phyloP scores from a whole-genome alignment of 2,888 invertebrate genomes.

The Priocnemis perturbator region DNA sequence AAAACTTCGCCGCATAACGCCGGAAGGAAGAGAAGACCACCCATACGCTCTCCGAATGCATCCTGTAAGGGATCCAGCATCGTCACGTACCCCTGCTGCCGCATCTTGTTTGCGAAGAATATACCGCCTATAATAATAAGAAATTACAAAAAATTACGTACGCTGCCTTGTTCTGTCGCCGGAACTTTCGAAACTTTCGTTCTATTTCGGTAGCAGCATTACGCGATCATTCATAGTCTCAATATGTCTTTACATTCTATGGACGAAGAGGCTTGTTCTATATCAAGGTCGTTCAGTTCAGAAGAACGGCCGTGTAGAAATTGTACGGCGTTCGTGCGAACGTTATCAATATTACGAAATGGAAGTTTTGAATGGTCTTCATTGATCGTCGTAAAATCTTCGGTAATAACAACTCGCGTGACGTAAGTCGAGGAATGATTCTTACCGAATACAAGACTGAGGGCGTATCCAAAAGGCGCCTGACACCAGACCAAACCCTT shows the following conservation, averaged over 20 bases:
- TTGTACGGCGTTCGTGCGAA: neutral
- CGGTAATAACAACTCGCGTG: too few species aligned
- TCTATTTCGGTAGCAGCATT: too few species aligned
- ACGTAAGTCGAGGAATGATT: neutral
- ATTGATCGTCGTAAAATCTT: too few species aligned
- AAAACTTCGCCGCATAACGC: constrained; percentile 98
- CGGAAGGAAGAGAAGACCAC: constrained; percentile 95
- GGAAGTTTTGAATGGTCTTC: too few species aligned
- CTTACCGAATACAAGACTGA: constrained; percentile 94
- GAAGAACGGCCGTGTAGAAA: constrained; percentile 20
- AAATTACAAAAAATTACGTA: neutral
- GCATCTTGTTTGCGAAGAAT: constrained; percentile 99
- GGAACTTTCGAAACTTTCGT: too few species aligned
- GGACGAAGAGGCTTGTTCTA: constrained; percentile 16
- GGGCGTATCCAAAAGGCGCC: constrained; percentile 98
- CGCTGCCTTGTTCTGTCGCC: too few species aligned
- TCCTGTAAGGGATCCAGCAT: constrained; percentile 99
- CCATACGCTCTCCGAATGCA: constrained; percentile 97
- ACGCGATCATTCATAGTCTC: constrained; percentile 1
- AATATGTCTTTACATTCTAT: neutral
- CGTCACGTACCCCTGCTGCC: constrained; percentile 97
- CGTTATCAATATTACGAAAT: too few species aligned
- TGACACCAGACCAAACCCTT: constrained; percentile 97
- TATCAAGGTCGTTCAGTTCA: constrained; percentile 25
- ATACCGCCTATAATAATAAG: constrained; percentile 84